Evolutionary conservation across 2,888 invertebrate species (phyloP), one percentile per base, ranked within the genome.

Genomic region (Sesia apiformis): DNA sequence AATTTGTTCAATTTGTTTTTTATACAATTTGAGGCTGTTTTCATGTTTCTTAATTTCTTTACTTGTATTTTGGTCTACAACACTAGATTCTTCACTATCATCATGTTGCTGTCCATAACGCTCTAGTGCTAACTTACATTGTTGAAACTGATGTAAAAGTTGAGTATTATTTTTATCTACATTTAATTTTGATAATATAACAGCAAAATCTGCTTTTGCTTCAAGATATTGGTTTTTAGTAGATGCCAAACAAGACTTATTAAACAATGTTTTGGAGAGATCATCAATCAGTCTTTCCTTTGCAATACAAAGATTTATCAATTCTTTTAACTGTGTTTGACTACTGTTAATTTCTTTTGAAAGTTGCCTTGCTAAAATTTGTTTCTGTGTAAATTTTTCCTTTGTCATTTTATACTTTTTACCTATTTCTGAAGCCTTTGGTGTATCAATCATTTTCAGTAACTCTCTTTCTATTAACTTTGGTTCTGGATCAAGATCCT

Each of bases 261-360:
- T 70, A 56, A 76, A 79, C 49, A 83, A 72, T 52, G 82, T 72
- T 70, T 76, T 84, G 3, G 84, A 82, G 63, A 95, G 85, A 64
- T 95, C 94, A 64, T 92, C 91, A 61, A 95, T 93, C 52, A 95
- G 90, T 65, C 93, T 93, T 72, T 95, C 93, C 76, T 95, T 95
- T 1, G 85, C 82, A 65, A 90, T 83, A 64, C 90, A 90, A 39
- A 94, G 90, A 67, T 92, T 91, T 65, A 95, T 93, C 39, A 95
- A 80, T 75, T 95, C 95, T 63, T 92, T 92, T 3, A 95, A 89
- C 71, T 94, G 93, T 60, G 93, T 90, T 65, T 94, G 92, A 43
- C 92, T 92, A 23, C 91, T 91, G 56, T 92, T 92, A 52, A 94
- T 91, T 74, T 94, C 93, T 58, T 86, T 89, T 39, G 87, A 86